A percentile compares a stretch with the other conserved stretches of the same genome.
Evolutionary conservation across 2,113 vertebrate genomes (phyloP).

Genomic region (Merops nubicus): DNA sequence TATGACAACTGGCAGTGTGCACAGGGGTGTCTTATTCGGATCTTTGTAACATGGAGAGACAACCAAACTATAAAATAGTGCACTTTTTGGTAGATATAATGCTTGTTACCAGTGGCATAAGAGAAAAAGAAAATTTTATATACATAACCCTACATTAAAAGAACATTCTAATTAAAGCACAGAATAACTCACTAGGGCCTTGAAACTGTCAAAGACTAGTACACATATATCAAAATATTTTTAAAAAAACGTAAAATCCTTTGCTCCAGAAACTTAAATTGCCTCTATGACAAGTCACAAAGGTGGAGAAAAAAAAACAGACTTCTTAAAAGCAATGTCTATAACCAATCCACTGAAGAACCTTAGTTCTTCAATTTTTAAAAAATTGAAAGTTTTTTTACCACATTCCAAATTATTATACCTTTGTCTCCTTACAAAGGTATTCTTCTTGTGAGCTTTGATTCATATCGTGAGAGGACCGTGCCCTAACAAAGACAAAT

Average conservation of each 20-base stretch:
- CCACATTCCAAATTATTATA: background rate
- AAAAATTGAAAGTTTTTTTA: background rate
- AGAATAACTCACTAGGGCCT: background rate
- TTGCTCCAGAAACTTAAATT: background rate
- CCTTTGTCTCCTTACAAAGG: background rate
- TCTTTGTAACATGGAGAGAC: background rate
- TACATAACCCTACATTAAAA: background rate
- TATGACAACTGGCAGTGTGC: background rate
- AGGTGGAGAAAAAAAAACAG: background rate
- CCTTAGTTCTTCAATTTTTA: background rate
- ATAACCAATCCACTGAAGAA: background rate
- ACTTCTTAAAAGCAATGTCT: background rate
- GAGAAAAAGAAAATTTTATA: background rate
- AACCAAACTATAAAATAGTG: background rate
- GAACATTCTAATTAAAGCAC: background rate
- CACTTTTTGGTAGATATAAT: background rate
- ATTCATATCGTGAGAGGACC: background rate
- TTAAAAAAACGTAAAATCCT: background rate
- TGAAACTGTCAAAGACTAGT: background rate
- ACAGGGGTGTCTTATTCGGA: background rate
- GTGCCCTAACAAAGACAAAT: background rate
- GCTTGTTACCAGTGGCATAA: background rate
- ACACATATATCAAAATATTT: background rate
- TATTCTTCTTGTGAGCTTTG: background rate
- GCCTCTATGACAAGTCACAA: background rate